Evolutionary conservation across 1,140 invertebrate genomes (phyloP).

Genomic region (Lucilia sericata): DNA sequence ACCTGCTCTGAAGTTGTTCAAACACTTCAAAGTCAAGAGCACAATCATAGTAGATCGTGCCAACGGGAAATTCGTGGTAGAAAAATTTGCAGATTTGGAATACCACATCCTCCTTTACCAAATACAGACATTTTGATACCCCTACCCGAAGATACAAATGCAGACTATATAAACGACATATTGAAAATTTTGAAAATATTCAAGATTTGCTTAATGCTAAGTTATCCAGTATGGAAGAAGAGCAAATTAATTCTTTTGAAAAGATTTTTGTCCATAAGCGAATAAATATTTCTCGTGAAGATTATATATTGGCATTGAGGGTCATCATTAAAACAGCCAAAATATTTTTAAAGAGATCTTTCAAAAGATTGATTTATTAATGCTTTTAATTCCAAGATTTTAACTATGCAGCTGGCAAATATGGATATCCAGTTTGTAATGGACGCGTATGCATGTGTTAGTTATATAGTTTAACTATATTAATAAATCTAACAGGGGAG

Average conservation of each 20-base stretch:
- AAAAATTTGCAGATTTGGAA: slow-evolving; percentile 42
- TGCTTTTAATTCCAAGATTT: slow-evolving; percentile 54
- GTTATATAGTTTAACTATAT: slow-evolving; percentile 54
- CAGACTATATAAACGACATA: neutral
- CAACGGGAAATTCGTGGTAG: slow-evolving; percentile 22
- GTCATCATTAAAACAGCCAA: slow-evolving; percentile 40
- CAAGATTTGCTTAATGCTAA: slow-evolving; percentile 20
- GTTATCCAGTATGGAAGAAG: neutral
- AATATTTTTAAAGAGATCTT: slow-evolving; percentile 48
- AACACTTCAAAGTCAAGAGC: slow-evolving; percentile 43
- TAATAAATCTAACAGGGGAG: slow-evolving; percentile 49
- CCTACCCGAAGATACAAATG: neutral
- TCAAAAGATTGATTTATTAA: slow-evolving; percentile 54
- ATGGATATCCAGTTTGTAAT: slow-evolving; percentile 62
- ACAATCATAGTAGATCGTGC: slow-evolving; percentile 41
- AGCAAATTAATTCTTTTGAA: slow-evolving; percentile 10
- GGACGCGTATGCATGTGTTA: slow-evolving; percentile 55
- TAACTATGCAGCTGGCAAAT: slow-evolving; percentile 55
- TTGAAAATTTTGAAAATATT: slow-evolving; percentile 32
- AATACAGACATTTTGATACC: slow-evolving; percentile 38
- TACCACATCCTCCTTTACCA: slow-evolving; percentile 42
- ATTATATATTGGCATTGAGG: slow-evolving; percentile 42
- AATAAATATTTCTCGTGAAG: neutral
- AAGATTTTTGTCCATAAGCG: slow-evolving; percentile 15
- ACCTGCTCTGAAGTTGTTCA: slow-evolving; percentile 41